Base-by-base conservation (phyloP, 2,113 vertebrate genomes). In the Gallinago paraguaiae region DNA sequence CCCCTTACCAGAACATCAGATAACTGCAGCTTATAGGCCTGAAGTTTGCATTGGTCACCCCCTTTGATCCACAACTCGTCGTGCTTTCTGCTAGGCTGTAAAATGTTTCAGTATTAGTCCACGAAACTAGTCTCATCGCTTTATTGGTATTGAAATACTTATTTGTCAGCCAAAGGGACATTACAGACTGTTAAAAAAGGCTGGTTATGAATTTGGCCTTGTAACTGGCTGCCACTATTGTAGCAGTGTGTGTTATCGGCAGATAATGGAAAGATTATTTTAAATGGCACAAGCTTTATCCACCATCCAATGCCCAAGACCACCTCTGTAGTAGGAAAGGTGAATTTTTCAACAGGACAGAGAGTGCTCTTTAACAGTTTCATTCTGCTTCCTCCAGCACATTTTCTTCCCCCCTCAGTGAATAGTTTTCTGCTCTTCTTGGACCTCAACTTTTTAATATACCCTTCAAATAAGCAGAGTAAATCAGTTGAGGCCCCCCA, bases 1-100 rank as follows among this genome's bases (percentile, higher is more conserved):
- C 72, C 69, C 60, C 94, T 88, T 37, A 71, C 72, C 30, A 64
- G 61, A 60, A 95, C 90, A 83, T 76, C 86, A 92, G 80, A 90
- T 65, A 91, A 71, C 45, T 71, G 50, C 83, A 93, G 31, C 39
- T 75, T 43, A 43, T 8, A 80, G 79, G 12, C 75, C 76, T 83
- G 90, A 60, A 74, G 78, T 43, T 39, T 80, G 60, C 25, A 46
- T 0, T 83, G 92, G 60, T 74, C 69, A 91, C 16, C 41, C 16
- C 45, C 35, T 89, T 93, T 65, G 74, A 91, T 90, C 65, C 83
- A 57, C 28, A 68, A 76, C 35, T 63, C 17, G 1, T 67, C 84
- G 67, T 72, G 57, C 53, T 86, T 75, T 92, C 69, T 93, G 31
- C 45, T 86, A 54, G 65, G 7, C 48, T 86, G 22, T 39, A 59